Evolutionary conservation across 2,797 vertebrate species (phyloP).

Genomic region (Carduelis carduelis): DNA sequence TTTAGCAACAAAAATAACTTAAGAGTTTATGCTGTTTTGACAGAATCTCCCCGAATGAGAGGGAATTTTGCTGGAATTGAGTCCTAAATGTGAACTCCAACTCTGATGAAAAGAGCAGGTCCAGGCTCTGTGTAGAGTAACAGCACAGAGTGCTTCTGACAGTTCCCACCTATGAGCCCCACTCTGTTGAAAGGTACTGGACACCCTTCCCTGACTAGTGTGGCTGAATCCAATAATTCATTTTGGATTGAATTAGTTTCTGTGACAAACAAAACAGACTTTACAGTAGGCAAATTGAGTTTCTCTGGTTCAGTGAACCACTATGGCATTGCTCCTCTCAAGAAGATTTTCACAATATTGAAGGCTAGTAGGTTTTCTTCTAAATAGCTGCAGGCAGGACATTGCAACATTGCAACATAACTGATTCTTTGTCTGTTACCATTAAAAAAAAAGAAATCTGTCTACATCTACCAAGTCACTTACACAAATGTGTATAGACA

Average conservation of each 20-base stretch:
- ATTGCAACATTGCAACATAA: neutral
- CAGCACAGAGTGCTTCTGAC: neutral
- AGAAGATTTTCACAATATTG: constrained; percentile 71
- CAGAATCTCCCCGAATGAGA: neutral
- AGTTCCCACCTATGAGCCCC: neutral
- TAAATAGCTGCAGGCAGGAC: constrained; percentile 50
- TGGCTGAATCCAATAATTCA: constrained; percentile 66
- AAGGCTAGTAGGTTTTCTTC: constrained; percentile 64
- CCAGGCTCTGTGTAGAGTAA: neutral
- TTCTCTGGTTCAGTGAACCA: constrained; percentile 78
- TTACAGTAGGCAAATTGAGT: constrained; percentile 85
- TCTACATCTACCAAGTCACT: neutral
- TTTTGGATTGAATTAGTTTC: constrained; percentile 76
- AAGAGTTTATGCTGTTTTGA: neutral
- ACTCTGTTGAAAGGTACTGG: neutral
- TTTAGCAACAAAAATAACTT: neutral
- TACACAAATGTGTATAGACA: neutral
- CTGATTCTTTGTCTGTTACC: neutral
- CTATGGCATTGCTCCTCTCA: constrained; percentile 67
- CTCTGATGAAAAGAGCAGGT: neutral
- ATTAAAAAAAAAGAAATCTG: neutral
- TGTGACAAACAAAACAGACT: constrained; percentile 76
- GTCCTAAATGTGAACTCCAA: neutral
- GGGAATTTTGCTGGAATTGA: neutral
- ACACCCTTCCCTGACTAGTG: constrained; percentile 13